These are phyloP conservation scores for Poeciliopsis turneri DNA, from an alignment of 2,797 vertebrate species.

Conservation along the genomic window DNA sequence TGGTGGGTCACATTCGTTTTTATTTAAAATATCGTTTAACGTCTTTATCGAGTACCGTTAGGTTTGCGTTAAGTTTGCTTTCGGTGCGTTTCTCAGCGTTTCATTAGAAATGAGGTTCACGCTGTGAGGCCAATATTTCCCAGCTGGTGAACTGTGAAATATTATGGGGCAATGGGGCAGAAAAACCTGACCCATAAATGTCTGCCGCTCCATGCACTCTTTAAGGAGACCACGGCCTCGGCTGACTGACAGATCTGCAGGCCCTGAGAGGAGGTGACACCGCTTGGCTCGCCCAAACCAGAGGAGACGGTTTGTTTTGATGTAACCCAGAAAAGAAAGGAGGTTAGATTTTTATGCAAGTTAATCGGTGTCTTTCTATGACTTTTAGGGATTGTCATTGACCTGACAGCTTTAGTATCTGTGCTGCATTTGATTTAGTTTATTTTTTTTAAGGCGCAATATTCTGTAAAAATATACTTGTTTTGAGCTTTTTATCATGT, in stretches of 20 bases:
- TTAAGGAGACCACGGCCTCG: background rate
- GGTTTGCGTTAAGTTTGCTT: background rate
- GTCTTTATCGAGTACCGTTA: background rate
- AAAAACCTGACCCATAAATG: background rate
- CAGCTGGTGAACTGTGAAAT: background rate
- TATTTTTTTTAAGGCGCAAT: too few relatives aligned
- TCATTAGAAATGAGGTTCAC: background rate
- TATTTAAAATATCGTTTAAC: background rate
- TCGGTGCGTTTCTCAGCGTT: background rate
- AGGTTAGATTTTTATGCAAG: background rate
- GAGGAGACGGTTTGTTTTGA: background rate
- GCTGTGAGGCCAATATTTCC: background rate
- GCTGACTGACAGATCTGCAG: background rate
- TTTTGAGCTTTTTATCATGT: too few relatives aligned
- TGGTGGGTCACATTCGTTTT: background rate
- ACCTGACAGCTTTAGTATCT: background rate
- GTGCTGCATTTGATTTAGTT: background rate
- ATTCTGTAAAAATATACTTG: too few relatives aligned
- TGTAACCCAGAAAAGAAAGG: background rate
- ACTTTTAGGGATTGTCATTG: background rate
- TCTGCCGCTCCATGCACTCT: background rate
- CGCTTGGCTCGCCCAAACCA: background rate
- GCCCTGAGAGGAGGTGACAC: background rate
- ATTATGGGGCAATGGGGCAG: background rate
- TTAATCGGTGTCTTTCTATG: background rate